Evolutionary conservation across 2,888 invertebrate species (phyloP), one percentile per base, ranked within the genome.

Genomic region (Notodonta ziczac): DNA sequence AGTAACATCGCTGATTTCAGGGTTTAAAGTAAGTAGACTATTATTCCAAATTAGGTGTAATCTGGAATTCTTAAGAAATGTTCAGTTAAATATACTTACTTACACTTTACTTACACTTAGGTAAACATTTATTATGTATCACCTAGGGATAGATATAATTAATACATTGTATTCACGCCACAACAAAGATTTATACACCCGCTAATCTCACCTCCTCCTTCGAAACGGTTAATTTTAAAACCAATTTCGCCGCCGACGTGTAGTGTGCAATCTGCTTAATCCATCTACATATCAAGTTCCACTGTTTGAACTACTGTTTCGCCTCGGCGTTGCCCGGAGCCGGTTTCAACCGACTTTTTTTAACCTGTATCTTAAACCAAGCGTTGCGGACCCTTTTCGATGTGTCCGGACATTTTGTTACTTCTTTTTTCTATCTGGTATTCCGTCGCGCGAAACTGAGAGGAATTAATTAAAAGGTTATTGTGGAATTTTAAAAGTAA

Each of bases 281-380:
- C 72, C 70, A 85, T 86, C 84, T 78, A 76, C 81, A 82, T 90
- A 89, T 91, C 90, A 76, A 79, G 89, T 91, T 90, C 76, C 90
- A 69, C 69, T 64, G 83, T 84, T 83, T 78, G 76, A 77, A 91
- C 91, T 91, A 91, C 91, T 87, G 91, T 90, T 80, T 81, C 72
- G 80, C 78, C 76, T 79, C 70, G 81, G 74, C 80, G 73, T 65
- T 72, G 71, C 75, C 75, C 77, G 74, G 66, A 70, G 66, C 80
- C 77, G 81, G 79, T 78, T 72, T 59, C 42, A 44, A 51, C 55
- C 42, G 24, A n/a, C 8, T 69, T 73, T 80, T 78, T 76, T 79
- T 81, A 73, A 56, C 63, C 70, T 72, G 84, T 81, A 83, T 83
- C 80, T 78, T 80, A 85, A 87, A 87, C 85, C 85, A 82, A 84